phyloP scores from a whole-genome alignment of 2,888 invertebrate genomes.

The Heliconius charithonia region DNA sequence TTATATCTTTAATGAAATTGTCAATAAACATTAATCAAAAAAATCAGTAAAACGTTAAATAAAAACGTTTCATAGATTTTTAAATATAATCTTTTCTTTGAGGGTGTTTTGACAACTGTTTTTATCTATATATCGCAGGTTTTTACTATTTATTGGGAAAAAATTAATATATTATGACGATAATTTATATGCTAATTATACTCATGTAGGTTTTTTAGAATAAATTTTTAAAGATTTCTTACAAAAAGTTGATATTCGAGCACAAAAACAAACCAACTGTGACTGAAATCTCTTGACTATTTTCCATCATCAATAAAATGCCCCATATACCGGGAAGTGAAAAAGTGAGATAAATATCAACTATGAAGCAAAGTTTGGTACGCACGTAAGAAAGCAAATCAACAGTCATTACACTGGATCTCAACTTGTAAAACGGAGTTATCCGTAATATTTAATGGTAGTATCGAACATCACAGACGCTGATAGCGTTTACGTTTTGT shows the following conservation, averaged over 20 bases:
- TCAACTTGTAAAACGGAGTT: conserved; percentile 51
- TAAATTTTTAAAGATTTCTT: too few relatives aligned
- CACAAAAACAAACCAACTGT: too few relatives aligned
- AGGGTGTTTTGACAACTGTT: too few relatives aligned
- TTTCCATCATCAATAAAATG: background rate
- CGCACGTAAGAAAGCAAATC: conserved; percentile 56
- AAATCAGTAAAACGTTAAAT: background rate
- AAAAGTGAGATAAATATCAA: conserved; percentile 4
- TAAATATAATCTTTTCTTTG: too few relatives aligned
- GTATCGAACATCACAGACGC: conserved; percentile 43
- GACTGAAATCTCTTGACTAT: background rate
- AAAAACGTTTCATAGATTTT: too few relatives aligned
- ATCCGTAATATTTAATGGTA: conserved; percentile 52
- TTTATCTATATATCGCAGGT: too few relatives aligned
- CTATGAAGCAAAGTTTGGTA: conserved; percentile 37
- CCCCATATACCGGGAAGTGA: background rate
- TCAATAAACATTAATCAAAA: background rate
- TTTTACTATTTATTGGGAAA: too few relatives aligned
- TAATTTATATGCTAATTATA: too few relatives aligned
- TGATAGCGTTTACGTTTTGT: conserved; percentile 1
- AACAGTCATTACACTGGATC: conserved; percentile 48
- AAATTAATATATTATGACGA: too few relatives aligned
- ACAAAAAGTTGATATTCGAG: too few relatives aligned
- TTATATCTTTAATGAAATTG: background rate
- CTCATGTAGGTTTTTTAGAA: too few relatives aligned